Conservation (phyloP, 2,113 vertebrate species). For the Sceloporus tristichus region DNA sequence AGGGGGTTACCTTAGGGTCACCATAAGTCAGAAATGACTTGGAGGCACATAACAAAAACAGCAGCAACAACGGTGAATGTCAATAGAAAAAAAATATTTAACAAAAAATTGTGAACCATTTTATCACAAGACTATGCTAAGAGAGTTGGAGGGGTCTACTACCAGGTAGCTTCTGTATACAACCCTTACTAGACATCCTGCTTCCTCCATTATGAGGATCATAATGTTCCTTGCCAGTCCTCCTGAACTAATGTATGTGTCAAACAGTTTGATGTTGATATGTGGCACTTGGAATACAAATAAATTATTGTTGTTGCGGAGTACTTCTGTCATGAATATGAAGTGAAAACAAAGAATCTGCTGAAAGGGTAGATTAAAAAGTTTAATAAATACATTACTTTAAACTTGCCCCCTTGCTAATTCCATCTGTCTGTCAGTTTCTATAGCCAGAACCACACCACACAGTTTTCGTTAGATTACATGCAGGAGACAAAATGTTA, state of each 20-base stretch:
- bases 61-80: too few relatives aligned
- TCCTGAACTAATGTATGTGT: not conserved
- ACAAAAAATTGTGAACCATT: too few relatives aligned
- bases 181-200: too few relatives aligned
- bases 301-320: not conserved
- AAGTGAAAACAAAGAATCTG: not conserved
- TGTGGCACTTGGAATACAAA: not conserved
- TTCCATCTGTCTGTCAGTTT: conserved; percentile 48
- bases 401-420: conserved; percentile 3
- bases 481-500: conserved; percentile 42
- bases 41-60: too few relatives aligned
- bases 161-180: too few relatives aligned
- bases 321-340: not conserved
- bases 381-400: not conserved
- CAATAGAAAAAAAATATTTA: too few relatives aligned
- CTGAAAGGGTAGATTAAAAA: not conserved
- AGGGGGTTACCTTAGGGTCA: too few relatives aligned
- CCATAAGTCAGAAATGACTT: too few relatives aligned
- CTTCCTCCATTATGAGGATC: not conserved
- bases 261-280: not conserved
- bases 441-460: conserved; percentile 33
- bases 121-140: not conserved
- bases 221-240: not conserved
- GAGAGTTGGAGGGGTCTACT: too few relatives aligned
- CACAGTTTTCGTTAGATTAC: conserved; percentile 57